Base-by-base conservation (phyloP, 2,888 invertebrate genomes). In the Metalampra italica region DNA sequence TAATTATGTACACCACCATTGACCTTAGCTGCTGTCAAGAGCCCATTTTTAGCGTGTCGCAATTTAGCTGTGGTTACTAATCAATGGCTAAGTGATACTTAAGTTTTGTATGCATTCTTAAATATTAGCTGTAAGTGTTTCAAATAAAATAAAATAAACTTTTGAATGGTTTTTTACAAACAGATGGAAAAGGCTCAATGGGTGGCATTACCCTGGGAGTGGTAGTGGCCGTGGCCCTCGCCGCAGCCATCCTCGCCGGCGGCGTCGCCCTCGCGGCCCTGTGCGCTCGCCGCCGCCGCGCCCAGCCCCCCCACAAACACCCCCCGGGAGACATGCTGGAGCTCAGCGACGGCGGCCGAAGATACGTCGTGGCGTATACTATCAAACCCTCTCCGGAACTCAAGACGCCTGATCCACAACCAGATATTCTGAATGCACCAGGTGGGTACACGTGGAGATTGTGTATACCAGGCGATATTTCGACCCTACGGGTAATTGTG, bases 291-390 rank as follows among this genome's bases (percentile, higher is more conserved):
- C 62, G 78, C 40, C 71, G 77, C n/a, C 73, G 84, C 7, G 70
- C 80, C 1, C 71, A 75, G n/a, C 78, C 81, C 0, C 81, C 81
- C 0, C 78, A 87, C 63, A 87, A 88, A 50, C 83, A 88, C 53
- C 87, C 89, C 1, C 83, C 86, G 15, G 80, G 89, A 9, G 88
- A 89, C 46, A 87, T 88, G 85, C 92, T 66, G 92, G 95, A 68
- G 90, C 92, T 63, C 38, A 95, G 95, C 57, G 94, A 95, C 32
- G 95, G 95, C 0, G 95, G 96, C 62, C 92, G 95, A 63, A 91
- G 95, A 59, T 95, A 96, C 69, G 96, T 96, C 38, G 96, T 96
- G 14, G 95, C 96, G 9, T 96, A 96, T 64, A 96, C 96, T 9
- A 91, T 96, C 56, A 96, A 96, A 73, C 93, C 94, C 11, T 91